phyloP scores from a whole-genome alignment of 2,113 vertebrate genomes.

The Picathartes gymnocephalus region DNA sequence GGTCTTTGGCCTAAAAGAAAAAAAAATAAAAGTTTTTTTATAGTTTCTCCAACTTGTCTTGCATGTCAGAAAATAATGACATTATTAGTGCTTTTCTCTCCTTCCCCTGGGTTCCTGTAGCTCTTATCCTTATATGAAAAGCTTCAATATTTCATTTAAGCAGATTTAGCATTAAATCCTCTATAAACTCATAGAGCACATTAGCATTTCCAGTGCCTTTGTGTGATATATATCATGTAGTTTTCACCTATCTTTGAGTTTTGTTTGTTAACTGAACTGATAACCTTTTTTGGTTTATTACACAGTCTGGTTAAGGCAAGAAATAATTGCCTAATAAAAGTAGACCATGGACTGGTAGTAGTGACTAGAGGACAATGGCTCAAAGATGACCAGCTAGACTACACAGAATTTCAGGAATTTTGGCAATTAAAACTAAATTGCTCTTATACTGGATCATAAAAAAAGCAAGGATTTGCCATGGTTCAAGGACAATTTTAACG shows the following conservation, averaged over 20 bases:
- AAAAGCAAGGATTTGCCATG: not conserved
- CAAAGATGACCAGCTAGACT: not conserved
- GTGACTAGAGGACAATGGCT: not conserved
- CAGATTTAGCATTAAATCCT: not conserved
- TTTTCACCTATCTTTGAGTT: not conserved
- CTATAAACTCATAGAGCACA: not conserved
- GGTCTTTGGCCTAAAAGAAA: not conserved
- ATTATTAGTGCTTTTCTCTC: not conserved
- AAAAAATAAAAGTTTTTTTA: not conserved
- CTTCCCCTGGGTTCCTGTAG: not conserved
- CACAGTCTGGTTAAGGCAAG: not conserved
- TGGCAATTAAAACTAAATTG: not conserved
- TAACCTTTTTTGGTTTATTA: not conserved
- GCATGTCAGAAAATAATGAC: not conserved
- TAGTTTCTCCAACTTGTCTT: not conserved
- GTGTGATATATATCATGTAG: not conserved
- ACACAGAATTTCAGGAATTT: not conserved
- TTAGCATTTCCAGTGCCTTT: not conserved
- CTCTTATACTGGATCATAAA: not conserved
- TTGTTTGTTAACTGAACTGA: not conserved
- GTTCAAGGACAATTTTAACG: not conserved
- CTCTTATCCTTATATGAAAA: not conserved
- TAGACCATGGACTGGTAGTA: not conserved
- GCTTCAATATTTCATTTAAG: not conserved
- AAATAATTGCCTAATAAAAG: not conserved